Conservation (phyloP, 2,888 invertebrate genomes). For the Pardosa pseudoannulata region DNA sequence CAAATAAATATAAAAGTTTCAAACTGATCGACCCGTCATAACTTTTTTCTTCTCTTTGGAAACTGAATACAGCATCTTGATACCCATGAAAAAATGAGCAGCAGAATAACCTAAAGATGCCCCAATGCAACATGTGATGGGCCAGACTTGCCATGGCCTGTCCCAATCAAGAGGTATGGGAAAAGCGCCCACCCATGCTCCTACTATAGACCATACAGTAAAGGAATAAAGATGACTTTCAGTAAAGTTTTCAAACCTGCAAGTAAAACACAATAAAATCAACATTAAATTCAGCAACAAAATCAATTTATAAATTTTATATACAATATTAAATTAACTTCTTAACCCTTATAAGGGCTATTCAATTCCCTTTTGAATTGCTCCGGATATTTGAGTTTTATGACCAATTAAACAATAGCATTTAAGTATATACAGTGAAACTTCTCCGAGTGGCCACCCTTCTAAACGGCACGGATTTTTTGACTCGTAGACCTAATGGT, state of each 20-base stretch:
- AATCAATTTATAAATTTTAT: too few species aligned
- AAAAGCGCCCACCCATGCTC: constrained; percentile 90
- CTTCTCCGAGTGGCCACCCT: too few species aligned
- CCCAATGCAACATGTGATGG: constrained; percentile 71
- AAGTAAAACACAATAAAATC: constrained; percentile 11
- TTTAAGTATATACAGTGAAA: too few species aligned
- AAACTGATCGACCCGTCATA: background rate
- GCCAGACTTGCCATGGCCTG: constrained; percentile 85
- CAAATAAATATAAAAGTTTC: too few species aligned
- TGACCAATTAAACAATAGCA: too few species aligned
- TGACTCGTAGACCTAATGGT: too few species aligned
- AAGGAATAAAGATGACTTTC: constrained; percentile 54
- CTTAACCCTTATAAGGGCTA: too few species aligned
- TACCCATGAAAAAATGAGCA: constrained; percentile 53
- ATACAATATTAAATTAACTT: too few species aligned
- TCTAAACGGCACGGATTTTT: too few species aligned
- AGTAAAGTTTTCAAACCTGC: constrained; percentile 50
- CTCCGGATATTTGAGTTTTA: too few species aligned
- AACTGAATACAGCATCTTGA: background rate
- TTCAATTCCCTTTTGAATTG: too few species aligned
- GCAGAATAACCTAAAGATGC: constrained; percentile 54
- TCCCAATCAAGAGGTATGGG: constrained; percentile 95
- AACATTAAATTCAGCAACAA: too few species aligned
- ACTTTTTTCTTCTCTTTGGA: constrained; percentile 19
- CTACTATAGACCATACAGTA: constrained; percentile 79